phyloP scores from a whole-genome alignment of 53 echinoderm and acorn worm genomes.

The Zoroaster sp. region DNA sequence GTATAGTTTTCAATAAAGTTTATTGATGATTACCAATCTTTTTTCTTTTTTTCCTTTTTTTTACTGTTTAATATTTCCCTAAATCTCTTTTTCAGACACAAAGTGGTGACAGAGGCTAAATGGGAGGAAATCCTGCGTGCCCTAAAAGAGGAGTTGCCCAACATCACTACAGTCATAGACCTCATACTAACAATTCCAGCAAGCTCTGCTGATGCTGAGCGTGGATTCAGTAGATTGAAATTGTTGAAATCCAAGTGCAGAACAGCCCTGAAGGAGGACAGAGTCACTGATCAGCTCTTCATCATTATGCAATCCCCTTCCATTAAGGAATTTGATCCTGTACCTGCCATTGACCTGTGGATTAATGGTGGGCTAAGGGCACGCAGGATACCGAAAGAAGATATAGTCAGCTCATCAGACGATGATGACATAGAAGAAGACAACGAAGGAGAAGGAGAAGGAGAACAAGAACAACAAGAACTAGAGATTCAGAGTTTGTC shows the following conservation, averaged over 20 bases:
- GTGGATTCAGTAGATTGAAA: conserved; percentile 51
- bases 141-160: background rate
- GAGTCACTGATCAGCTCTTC: conserved; percentile 13
- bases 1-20: conserved; percentile 1
- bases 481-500: too few relatives aligned
- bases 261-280: background rate
- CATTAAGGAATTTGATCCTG: conserved; percentile 22
- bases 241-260: conserved; percentile 18
- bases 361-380: background rate
- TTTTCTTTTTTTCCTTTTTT: too few relatives aligned
- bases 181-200: conserved; percentile 13
- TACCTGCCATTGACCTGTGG: conserved; percentile 24
- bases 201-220: conserved; percentile 49
- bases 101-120: conserved; percentile 13
- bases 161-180: background rate
- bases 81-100: conserved; percentile 15
- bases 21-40: background rate
- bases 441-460: background rate
- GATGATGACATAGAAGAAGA: background rate
- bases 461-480: background rate
- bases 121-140: background rate
- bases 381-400: background rate
- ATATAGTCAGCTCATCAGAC: too few relatives aligned
- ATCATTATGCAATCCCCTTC: conserved; percentile 17
- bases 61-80: background rate